phyloP scores from a whole-genome alignment of 2,113 vertebrate genomes.

The Talpa occidentalis region DNA sequence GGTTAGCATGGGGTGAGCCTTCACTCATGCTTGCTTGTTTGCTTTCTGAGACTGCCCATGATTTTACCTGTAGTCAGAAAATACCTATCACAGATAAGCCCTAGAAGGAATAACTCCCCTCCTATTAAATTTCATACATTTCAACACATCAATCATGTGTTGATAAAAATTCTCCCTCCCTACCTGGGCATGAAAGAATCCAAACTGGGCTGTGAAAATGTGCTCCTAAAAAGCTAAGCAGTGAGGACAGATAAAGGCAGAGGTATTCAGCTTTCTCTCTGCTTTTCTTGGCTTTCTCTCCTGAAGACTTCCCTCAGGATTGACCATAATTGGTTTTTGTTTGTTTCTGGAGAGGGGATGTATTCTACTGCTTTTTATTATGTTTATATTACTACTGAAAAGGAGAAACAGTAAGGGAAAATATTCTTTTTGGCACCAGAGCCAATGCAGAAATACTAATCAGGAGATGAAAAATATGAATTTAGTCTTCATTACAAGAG shows the following conservation, averaged over 20 bases:
- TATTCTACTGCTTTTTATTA: conserved; percentile 74
- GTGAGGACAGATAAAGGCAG: conserved; percentile 72
- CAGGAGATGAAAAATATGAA: conserved; percentile 74
- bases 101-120: background rate
- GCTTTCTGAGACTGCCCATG: background rate
- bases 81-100: background rate
- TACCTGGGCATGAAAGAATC: conserved; percentile 54
- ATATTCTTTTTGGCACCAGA: conserved; percentile 69
- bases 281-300: conserved; percentile 72
- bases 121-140: conserved; percentile 55
- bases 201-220: conserved; percentile 44
- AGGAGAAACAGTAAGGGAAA: conserved; percentile 66
- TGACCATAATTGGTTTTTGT: conserved; percentile 78
- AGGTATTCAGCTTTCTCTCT: conserved; percentile 53
- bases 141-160: conserved; percentile 54
- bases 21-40: background rate
- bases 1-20: background rate
- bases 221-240: conserved; percentile 54
- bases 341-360: conserved; percentile 75
- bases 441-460: conserved; percentile 79
- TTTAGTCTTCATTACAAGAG: conserved; percentile 69
- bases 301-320: conserved; percentile 76
- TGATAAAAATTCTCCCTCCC: conserved; percentile 61
- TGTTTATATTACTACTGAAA: conserved; percentile 78
- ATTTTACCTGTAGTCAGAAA: conserved; percentile 45